phyloP scores from a whole-genome alignment of 2,888 invertebrate species.

The Keiferia lycopersicella region DNA sequence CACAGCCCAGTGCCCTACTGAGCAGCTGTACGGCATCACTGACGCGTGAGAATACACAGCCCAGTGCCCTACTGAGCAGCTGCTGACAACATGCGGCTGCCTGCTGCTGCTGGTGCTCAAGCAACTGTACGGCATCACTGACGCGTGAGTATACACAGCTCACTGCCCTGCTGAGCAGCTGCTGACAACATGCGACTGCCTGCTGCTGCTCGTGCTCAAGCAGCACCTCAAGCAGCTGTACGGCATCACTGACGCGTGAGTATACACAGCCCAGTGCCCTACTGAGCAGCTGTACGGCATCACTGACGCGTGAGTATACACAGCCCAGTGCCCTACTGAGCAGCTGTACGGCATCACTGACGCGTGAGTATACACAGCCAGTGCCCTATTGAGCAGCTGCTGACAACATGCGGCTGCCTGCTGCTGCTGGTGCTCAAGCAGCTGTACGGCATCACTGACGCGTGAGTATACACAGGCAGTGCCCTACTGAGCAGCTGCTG shows the following conservation, averaged over 20 bases:
- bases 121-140: conserved; percentile 96
- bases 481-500: conserved; percentile 87
- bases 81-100: conserved; percentile 82
- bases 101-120: conserved; percentile 95
- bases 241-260: conserved; percentile 94
- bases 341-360: conserved; percentile 98
- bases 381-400: too few relatives aligned
- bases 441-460: conserved; percentile 97
- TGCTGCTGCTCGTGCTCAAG: conserved; percentile 95
- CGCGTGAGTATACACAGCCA: conserved; percentile 78
- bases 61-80: conserved; percentile 83
- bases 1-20: conserved; percentile 73
- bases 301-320: too few relatives aligned
- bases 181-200: conserved; percentile 96
- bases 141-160: conserved; percentile 83
- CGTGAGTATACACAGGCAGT: conserved; percentile 61
- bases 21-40: conserved; percentile 97
- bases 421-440: conserved; percentile 96
- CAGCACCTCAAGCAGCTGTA: conserved; percentile 98
- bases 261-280: too few relatives aligned
- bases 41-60: conserved; percentile 84
- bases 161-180: too few relatives aligned
- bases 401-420: conserved; percentile 98
- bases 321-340: too few relatives aligned
- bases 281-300: too few relatives aligned